Conservation (phyloP, 1,140 invertebrate genomes). For the Protaetia brevitarsis region DNA sequence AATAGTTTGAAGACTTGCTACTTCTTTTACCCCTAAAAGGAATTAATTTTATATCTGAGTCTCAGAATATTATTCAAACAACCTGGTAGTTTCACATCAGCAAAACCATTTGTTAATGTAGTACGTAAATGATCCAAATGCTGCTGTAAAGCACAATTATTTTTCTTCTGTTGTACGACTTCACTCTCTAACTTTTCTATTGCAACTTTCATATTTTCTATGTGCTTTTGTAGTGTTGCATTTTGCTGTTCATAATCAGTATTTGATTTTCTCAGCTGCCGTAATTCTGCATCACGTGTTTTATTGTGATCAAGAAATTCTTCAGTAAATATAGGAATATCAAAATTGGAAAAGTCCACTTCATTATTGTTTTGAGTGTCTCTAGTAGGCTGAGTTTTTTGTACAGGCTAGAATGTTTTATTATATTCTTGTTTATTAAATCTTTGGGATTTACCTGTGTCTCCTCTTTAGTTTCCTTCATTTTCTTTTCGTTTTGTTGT, state of each 20-base stretch:
- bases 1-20: slow-evolving; percentile 75
- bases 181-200: slow-evolving; percentile 72
- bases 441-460: neutral
- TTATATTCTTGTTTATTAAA: neutral
- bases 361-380: slow-evolving; percentile 39
- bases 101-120: slow-evolving; percentile 65
- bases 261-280: slow-evolving; percentile 85
- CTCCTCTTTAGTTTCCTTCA: slow-evolving; percentile 47
- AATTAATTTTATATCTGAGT: neutral
- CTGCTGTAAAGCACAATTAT: slow-evolving; percentile 71
- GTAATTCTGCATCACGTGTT: slow-evolving; percentile 82
- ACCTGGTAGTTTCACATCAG: slow-evolving; percentile 67
- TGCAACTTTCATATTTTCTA: slow-evolving; percentile 81
- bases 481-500: slow-evolving; percentile 65
- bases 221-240: slow-evolving; percentile 88
- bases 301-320: slow-evolving; percentile 96
- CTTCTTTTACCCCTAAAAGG: slow-evolving; percentile 50
- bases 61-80: neutral
- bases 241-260: slow-evolving; percentile 94
- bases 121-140: slow-evolving; percentile 73
- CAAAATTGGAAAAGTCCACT: slow-evolving; percentile 61
- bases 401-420: neutral
- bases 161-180: slow-evolving; percentile 73
- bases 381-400: slow-evolving; percentile 29
- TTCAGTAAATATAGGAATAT: slow-evolving; percentile 96